Percentiles rank a stretch among this genome's conserved stretches.
Evolutionary conservation across 1,140 invertebrate genomes (phyloP).

Genomic region (Meloidogyne floridensis): DNA sequence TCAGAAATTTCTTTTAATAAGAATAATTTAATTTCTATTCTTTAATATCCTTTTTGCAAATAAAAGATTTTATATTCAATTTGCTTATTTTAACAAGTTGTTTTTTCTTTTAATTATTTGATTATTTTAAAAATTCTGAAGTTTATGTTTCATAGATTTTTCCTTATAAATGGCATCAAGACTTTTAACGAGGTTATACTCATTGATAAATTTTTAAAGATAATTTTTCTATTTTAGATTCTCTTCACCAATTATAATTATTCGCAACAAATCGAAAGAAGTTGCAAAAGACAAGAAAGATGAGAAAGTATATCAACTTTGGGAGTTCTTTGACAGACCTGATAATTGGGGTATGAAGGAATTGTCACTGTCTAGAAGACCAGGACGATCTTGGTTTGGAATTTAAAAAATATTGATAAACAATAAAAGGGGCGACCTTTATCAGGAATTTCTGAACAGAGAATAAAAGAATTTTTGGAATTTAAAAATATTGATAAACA

Average conservation of each 20-base stretch:
- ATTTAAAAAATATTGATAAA: not conserved
- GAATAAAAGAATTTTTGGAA: too few relatives aligned
- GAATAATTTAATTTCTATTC: too few relatives aligned
- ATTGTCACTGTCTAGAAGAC: conserved; percentile 74
- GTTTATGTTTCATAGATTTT: not conserved
- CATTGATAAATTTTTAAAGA: not conserved
- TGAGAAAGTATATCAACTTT: conserved; percentile 22
- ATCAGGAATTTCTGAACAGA: too few relatives aligned
- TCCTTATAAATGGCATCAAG: not conserved
- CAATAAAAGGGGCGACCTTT: too few relatives aligned
- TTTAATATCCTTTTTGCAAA: too few relatives aligned
- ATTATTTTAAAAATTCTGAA: not conserved
- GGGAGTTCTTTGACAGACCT: conserved; percentile 40
- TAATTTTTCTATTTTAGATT: not conserved
- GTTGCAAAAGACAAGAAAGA: not conserved
- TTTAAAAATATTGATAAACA: too few relatives aligned
- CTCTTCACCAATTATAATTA: not conserved
- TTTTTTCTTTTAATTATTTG: not conserved
- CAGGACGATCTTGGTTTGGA: conserved; percentile 76
- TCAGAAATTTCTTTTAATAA: conserved; percentile 37
- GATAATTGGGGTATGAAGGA: conserved; percentile 64
- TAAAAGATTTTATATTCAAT: too few relatives aligned
- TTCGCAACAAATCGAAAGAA: not conserved
- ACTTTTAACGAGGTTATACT: not conserved
- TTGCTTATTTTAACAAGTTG: too few relatives aligned